Conservation (phyloP, 2,113 vertebrate genomes). For the Hyaena hyaena region DNA sequence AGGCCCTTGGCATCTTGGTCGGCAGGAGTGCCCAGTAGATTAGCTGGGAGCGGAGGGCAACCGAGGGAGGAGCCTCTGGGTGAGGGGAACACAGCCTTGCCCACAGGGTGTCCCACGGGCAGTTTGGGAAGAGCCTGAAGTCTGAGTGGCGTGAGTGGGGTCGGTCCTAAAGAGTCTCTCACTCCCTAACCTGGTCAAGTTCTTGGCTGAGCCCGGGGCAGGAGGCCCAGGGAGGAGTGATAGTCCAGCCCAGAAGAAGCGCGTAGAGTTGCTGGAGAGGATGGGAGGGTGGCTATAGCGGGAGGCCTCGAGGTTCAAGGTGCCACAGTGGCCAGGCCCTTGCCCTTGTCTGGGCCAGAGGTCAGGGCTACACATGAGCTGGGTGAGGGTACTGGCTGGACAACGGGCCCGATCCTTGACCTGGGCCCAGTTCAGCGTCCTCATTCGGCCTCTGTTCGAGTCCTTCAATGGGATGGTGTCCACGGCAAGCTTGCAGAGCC, state of each 20-base stretch:
- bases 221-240: neutral
- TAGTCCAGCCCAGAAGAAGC: neutral
- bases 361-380: neutral
- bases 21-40: neutral
- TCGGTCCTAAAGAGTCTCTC: neutral
- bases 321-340: neutral
- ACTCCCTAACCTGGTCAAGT: neutral
- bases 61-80: neutral
- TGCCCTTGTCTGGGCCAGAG: neutral
- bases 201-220: neutral
- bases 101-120: neutral
- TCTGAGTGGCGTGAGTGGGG: neutral
- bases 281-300: fast-evolving
- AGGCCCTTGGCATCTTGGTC: neutral
- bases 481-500: conserved; percentile 93
- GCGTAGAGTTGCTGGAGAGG: neutral
- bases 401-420: conserved; percentile 85
- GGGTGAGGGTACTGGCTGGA: neutral
- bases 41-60: neutral
- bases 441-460: conserved; percentile 97
- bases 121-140: neutral
- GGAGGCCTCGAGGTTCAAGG: too few relatives aligned
- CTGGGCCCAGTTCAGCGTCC: conserved; percentile 93
- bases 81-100: too few relatives aligned
- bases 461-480: conserved; percentile 98